Base-by-base conservation (phyloP, 2,797 vertebrate genomes). In the Huso huso region DNA sequence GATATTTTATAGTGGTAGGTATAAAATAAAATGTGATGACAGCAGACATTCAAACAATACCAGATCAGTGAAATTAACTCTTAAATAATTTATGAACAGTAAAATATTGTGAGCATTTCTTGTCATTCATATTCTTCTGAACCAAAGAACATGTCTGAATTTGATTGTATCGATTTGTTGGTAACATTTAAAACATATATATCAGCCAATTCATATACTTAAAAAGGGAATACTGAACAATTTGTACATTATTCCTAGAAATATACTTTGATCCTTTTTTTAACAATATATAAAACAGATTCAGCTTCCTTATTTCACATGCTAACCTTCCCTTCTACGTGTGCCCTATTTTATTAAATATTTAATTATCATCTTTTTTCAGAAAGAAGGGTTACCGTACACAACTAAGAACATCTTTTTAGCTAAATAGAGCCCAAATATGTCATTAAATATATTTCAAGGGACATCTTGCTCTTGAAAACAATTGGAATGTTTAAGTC, bases 281-380 rank as follows among this genome's bases (percentile, higher is more conserved):
- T 18, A 18, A 18, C 15, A 18, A 73, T 69, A 72, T 81, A 76
- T 76, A 77, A 79, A 78, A 82, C 81, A 80, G 80, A 81, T 84
- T 87, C 84, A 82, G 80, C 82, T 84, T 80, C 84, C 80, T 80
- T 91, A 89, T 91, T 91, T 90, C 15, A 91, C 90, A 91, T 90
- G 87, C 71, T 78, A 85, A 78, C 83, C 80, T 85, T 76, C 66
- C 82, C 88, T 86, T 88, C 89, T 89, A 91, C 90, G 90, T 91
- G 48, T 70, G 68, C 12, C 15, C 15, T 18, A 18, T 18, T 18
- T 18, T 18, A 18, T 18, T 18, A 18, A 18, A 71, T 48, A 70
- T 74, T 71, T 63, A 79, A 70, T 70, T 69, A 77, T 66, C 6
- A 52, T 63, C 11, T 8, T 57, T 49, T 74, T 49, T 72, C 72